Conservation (phyloP, 2,888 invertebrate genomes). For the Marronus borbonicus region DNA sequence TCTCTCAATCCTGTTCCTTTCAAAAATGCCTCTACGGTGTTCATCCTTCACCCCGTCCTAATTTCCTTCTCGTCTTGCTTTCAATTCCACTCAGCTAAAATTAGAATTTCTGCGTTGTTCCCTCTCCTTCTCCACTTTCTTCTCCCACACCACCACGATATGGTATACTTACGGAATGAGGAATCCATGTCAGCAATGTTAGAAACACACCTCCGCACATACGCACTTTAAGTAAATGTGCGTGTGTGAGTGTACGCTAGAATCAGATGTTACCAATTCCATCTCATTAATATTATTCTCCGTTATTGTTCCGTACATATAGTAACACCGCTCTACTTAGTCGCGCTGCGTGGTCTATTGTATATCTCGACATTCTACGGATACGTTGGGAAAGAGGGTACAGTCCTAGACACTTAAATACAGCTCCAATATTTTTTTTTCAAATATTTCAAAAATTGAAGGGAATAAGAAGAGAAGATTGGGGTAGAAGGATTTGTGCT, state of each 20-base stretch:
- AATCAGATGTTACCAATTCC: conserved; percentile 34
- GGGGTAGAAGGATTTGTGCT: no score
- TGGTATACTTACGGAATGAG: not conserved
- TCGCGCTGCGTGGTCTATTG: not conserved
- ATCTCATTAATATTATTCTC: conserved; percentile 36
- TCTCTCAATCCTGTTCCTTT: not conserved
- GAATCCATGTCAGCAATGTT: conserved; percentile 3
- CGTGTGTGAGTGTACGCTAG: not conserved
- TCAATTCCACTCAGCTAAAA: not conserved
- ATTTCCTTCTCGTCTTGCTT: conserved; percentile 4
- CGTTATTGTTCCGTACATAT: not conserved
- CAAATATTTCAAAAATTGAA: no score
- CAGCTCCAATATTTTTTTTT: no score
- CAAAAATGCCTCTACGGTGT: not conserved
- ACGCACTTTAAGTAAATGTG: not conserved
- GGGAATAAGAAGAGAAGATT: no score
- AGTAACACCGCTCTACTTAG: not conserved
- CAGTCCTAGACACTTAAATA: no score
- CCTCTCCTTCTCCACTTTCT: not conserved
- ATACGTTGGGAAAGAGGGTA: not conserved
- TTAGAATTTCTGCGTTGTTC: conserved; percentile 11
- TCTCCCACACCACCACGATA: not conserved
- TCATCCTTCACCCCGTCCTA: not conserved
- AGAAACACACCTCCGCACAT: not conserved
- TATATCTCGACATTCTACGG: not conserved